Evolutionary conservation across 1,140 invertebrate species (phyloP).

Genomic region (Solenopsis fugax): DNA sequence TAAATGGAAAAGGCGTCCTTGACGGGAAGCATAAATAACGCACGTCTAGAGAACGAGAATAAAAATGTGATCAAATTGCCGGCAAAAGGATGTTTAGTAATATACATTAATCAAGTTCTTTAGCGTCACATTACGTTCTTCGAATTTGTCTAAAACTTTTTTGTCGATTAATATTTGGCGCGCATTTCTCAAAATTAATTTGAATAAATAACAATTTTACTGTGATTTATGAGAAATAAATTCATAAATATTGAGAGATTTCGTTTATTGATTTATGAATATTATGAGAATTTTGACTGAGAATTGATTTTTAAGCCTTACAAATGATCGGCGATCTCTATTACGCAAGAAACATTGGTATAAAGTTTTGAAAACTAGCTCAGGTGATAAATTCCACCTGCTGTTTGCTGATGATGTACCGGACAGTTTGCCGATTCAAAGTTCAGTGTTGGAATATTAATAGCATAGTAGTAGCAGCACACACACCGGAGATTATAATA

Average conservation of each 20-base stretch:
- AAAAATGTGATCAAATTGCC: slow-evolving; percentile 21
- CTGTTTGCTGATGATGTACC: slow-evolving; percentile 12
- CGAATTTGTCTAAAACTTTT: neutral
- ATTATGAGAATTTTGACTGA: neutral
- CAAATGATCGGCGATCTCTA: neutral
- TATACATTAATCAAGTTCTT: neutral
- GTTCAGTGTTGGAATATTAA: slow-evolving; percentile 54
- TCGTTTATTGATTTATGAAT: slow-evolving; percentile 4
- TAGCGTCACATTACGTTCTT: neutral
- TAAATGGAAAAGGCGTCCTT: slow-evolving; percentile 14
- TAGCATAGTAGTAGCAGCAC: neutral
- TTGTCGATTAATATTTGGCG: neutral
- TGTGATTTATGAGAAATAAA: neutral
- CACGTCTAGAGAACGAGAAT: neutral
- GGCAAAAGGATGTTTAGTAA: neutral
- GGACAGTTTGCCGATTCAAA: slow-evolving; percentile 31
- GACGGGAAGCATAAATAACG: slow-evolving; percentile 1
- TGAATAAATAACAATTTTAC: neutral
- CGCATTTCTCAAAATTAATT: neutral
- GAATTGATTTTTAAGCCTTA: neutral
- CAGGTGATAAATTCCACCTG: slow-evolving; percentile 33
- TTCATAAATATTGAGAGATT: neutral
- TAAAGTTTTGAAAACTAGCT: neutral
- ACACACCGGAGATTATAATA: neutral
- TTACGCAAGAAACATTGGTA: neutral